A percentile compares a stretch with the other conserved stretches of the same genome.
Evolutionary conservation across 2,113 vertebrate genomes (phyloP).

Genomic region (Barbus barbus): DNA sequence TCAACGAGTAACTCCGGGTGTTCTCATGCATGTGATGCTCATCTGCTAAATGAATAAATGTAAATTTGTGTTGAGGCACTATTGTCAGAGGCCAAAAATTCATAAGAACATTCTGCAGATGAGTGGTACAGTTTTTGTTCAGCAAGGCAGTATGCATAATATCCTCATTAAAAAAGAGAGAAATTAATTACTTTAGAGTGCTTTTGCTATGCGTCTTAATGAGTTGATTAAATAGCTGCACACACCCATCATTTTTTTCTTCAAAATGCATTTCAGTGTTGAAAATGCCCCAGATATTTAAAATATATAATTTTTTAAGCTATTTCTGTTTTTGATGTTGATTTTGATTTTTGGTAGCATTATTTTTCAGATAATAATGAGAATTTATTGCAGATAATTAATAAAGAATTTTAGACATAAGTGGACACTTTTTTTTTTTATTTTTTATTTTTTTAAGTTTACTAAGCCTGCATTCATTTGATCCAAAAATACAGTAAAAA

Average conservation of each 20-base stretch:
- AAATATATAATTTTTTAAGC: background rate
- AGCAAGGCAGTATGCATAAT: slow-evolving; percentile 14
- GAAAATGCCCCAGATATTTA: background rate
- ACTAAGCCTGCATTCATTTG: too few relatives aligned
- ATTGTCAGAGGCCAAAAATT: slow-evolving; percentile 13
- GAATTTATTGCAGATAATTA: background rate
- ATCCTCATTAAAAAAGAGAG: slow-evolving; percentile 6
- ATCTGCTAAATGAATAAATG: slow-evolving; percentile 15
- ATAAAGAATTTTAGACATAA: background rate
- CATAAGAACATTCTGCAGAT: slow-evolving; percentile 19
- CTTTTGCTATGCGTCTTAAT: slow-evolving; percentile 5
- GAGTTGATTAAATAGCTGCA: slow-evolving; percentile 24
- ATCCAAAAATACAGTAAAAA: too few relatives aligned
- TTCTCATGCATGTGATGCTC: background rate
- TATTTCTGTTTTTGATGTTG: background rate
- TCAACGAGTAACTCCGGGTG: background rate
- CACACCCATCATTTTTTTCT: background rate
- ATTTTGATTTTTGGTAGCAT: too few relatives aligned
- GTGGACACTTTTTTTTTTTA: too few relatives aligned
- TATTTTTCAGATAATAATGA: too few relatives aligned
- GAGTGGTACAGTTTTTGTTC: slow-evolving; percentile 1
- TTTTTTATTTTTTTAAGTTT: too few relatives aligned
- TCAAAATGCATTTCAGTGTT: background rate
- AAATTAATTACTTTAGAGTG: slow-evolving; percentile 18
- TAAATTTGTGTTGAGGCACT: background rate